Evolutionary conservation across 2,113 vertebrate species (phyloP).

Genomic region (Lepisosteus oculatus): DNA sequence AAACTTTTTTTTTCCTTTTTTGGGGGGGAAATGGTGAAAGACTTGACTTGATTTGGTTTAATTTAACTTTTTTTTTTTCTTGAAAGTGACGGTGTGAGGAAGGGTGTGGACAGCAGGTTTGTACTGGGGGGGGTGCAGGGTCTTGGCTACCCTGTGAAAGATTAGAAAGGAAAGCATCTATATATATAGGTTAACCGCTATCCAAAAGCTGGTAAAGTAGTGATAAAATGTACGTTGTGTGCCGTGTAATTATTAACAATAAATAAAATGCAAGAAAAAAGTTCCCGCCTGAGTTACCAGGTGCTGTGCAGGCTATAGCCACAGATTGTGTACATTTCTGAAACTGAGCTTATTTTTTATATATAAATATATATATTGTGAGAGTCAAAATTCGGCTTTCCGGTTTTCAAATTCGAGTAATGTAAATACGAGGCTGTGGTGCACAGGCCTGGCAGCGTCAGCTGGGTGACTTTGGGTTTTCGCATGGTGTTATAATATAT

Average conservation of each 20-base stretch:
- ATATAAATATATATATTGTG: slow-evolving; percentile 21
- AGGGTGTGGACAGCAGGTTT: not conserved
- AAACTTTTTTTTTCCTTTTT: not conserved
- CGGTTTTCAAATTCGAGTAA: slow-evolving; percentile 4
- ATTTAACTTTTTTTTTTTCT: slow-evolving; percentile 15
- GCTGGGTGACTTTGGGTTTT: slow-evolving; percentile 40
- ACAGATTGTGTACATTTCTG: slow-evolving; percentile 20
- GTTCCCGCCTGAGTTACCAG: slow-evolving; percentile 30
- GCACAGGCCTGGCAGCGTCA: slow-evolving; percentile 25
- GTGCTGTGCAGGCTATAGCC: slow-evolving; percentile 5
- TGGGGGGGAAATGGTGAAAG: not conserved
- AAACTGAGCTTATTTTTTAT: slow-evolving; percentile 34
- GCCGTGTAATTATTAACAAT: slow-evolving; percentile 62
- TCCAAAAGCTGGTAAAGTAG: slow-evolving; percentile 48
- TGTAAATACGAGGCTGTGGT: slow-evolving; percentile 20
- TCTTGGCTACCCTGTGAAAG: slow-evolving; percentile 4
- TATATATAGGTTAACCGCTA: slow-evolving; percentile 33
- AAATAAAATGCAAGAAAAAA: slow-evolving; percentile 37
- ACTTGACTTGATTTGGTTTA: slow-evolving; percentile 8
- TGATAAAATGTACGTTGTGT: slow-evolving; percentile 58
- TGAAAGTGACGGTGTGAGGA: slow-evolving; percentile 9
- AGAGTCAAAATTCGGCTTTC: slow-evolving; percentile 20
- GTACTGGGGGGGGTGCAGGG: slow-evolving; percentile 7
- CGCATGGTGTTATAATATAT: slow-evolving; percentile 62
- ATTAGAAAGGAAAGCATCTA: slow-evolving; percentile 13